Base-by-base conservation (phyloP, 2,888 invertebrate species). In the Cantharis lateralis region DNA sequence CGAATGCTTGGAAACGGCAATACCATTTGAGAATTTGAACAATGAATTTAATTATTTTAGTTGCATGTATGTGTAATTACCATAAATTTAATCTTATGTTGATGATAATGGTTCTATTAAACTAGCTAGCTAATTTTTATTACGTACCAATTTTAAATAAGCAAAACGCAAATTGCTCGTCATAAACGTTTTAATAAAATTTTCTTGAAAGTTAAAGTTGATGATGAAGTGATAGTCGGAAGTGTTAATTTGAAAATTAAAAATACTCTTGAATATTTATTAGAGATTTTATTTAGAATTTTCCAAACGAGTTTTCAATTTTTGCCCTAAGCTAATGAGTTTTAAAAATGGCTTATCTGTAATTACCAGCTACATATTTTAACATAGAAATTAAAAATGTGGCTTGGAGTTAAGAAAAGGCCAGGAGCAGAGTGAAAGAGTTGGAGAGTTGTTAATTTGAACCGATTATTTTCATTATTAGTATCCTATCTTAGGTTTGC, bases 381-480 rank as follows among this genome's bases (percentile, higher is more conserved):
- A 83, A 84, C 81, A 82, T 81, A 79, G 75, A 81, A 79, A 79
- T 81, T 81, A 78, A 78, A 78, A 78, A 76, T 76, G 64, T 72
- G 79, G 76, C 64, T 79, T 78, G 75, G 75, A 75, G 70, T 75
- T 68, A 76, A 32, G 69, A 28, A 70, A 66, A 72, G 71, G 71
- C 11, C 32, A 32, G 32, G 78, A 70, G 69, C 26, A n/a, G 80
- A 81, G 66, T 79, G 82, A 83, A 84, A 83, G 85, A 85, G 85
- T 85, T 84, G 81, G 84, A 83, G 88, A 87, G 84, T 88, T 87
- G 87, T 87, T 88, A 88, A 88, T 88, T 88, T 86, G 84, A 83
- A 84, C 85, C 85, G 88, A 88, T 88, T 87, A 88, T 88, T 87
- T 86, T 84, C 86, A 86, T 87, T 87, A 88, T 87, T 87, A 87